Evolutionary conservation across 2,797 vertebrate species (phyloP).

Genomic region (Pangasius macronema): DNA sequence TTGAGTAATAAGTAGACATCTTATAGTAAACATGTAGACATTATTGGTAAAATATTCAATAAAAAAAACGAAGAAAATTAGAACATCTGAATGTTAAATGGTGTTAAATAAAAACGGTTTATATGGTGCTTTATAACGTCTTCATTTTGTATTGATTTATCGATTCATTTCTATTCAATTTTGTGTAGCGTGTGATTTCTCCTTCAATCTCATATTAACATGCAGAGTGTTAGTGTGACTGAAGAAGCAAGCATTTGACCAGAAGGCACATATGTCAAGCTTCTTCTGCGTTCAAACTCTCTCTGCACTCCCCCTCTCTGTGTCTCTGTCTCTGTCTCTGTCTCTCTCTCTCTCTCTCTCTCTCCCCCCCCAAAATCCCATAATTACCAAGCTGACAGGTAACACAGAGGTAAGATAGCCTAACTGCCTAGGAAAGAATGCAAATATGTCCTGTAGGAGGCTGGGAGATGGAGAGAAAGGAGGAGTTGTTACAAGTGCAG

Average conservation of each 20-base stretch:
- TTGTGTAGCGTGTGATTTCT: not conserved
- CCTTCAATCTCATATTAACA: constrained; percentile 30
- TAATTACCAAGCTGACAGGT: constrained; percentile 79
- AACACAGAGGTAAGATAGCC: constrained; percentile 70
- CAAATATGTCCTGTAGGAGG: constrained; percentile 76
- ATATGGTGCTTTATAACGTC: not conserved
- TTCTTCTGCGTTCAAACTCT: constrained; percentile 15
- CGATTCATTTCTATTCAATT: not conserved
- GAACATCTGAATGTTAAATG: not conserved
- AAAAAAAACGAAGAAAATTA: not conserved
- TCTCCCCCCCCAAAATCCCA: constrained; percentile 70
- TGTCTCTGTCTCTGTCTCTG: constrained; percentile 31
- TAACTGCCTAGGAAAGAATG: constrained; percentile 80
- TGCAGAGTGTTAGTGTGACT: constrained; percentile 7
- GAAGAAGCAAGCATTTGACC: constrained; percentile 46
- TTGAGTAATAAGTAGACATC: not conserved
- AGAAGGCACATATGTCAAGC: constrained; percentile 50
- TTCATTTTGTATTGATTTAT: not conserved
- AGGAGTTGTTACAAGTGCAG: constrained; percentile 47
- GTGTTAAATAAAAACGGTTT: not conserved
- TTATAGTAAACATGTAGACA: not conserved
- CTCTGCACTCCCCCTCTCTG: not conserved
- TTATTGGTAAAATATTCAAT: not conserved
- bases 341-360: constrained; percentile 3
- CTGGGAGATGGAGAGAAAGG: constrained; percentile 53